These are phyloP conservation scores for Gasterosteus nipponicus DNA, from an alignment of 2,113 vertebrate genomes.

Conservation along the genomic window DNA sequence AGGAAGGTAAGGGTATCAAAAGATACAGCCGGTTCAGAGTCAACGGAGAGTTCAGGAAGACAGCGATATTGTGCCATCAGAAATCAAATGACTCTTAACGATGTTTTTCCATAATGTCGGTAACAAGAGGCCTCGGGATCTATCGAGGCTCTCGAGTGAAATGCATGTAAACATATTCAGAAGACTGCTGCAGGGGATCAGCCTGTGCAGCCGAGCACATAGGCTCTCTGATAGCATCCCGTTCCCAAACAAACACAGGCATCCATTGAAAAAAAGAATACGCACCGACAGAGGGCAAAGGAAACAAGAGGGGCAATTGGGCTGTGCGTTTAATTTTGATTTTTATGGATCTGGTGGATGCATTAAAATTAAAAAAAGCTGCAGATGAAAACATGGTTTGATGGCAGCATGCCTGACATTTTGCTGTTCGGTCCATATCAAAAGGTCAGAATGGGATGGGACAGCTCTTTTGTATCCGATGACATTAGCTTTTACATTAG, in stretches of 20 bases:
- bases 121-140: conserved; percentile 65
- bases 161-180: conserved; percentile 74
- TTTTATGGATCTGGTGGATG: conserved; percentile 9
- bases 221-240: conserved; percentile 60
- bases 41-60: conserved; percentile 22
- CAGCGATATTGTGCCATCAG: not conserved
- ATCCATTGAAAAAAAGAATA: conserved; percentile 54
- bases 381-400: conserved; percentile 43
- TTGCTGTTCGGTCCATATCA: conserved; percentile 52
- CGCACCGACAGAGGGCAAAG: conserved; percentile 45
- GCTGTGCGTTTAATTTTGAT: conserved; percentile 3
- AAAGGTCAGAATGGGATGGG: conserved; percentile 60
- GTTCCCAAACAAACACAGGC: conserved; percentile 67
- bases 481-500: conserved; percentile 58
- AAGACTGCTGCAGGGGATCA: conserved; percentile 65
- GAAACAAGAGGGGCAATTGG: not conserved
- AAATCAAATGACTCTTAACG: conserved; percentile 36
- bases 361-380: conserved; percentile 9
- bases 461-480: conserved; percentile 45
- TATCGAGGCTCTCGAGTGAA: conserved; percentile 50
- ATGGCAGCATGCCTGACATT: conserved; percentile 59
- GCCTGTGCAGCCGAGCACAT: conserved; percentile 59
- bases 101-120: conserved; percentile 17
- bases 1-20: conserved; percentile 39
- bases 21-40: conserved; percentile 10